These are phyloP conservation scores for Zalophus californianus DNA, from an alignment of 2,797 vertebrate genomes.

Conservation along the genomic window DNA sequence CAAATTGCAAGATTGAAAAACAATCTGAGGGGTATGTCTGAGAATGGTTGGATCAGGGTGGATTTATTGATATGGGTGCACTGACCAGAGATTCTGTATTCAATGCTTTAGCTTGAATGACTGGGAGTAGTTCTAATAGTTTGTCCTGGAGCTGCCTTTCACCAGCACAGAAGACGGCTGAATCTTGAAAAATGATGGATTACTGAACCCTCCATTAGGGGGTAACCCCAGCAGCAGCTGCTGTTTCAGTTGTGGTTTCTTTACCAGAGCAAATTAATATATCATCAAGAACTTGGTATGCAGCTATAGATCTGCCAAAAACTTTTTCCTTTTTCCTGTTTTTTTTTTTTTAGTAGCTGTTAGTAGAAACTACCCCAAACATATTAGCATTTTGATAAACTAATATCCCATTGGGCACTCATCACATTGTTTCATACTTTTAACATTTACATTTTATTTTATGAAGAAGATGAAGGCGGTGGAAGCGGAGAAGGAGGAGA, in stretches of 20 bases:
- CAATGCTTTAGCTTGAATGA: neutral
- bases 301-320: neutral
- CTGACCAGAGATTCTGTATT: neutral
- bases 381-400: neutral
- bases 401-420: neutral
- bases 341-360: neutral
- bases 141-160: neutral
- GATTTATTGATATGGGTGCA: neutral
- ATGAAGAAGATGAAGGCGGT: neutral
- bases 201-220: neutral
- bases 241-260: neutral
- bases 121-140: neutral
- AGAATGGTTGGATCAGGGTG: neutral
- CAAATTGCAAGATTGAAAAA: neutral
- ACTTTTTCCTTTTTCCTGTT: too few relatives aligned
- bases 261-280: neutral
- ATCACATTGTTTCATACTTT: neutral
- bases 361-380: neutral
- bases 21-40: neutral
- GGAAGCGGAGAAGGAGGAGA: neutral
- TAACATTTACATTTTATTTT: slow-evolving; percentile 9
- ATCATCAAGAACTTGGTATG: neutral
- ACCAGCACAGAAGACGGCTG: neutral
- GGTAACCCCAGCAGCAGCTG: neutral
- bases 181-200: neutral